Evolutionary conservation across 2,797 vertebrate genomes (phyloP).

Genomic region (Lacerta viridis): DNA sequence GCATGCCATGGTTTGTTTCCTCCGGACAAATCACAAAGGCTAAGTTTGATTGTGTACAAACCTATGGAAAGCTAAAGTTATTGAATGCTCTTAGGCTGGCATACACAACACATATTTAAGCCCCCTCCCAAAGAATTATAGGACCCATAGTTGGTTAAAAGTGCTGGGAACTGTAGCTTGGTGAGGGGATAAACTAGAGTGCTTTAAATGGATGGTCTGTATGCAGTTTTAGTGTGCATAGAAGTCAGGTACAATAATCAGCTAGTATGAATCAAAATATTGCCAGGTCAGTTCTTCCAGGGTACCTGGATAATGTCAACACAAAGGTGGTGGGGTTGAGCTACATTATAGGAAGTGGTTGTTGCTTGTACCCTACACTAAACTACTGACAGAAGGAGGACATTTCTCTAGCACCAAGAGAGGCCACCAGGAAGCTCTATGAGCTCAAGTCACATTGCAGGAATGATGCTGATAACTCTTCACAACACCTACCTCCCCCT

Average conservation of each 20-base stretch:
- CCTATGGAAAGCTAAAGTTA: not conserved
- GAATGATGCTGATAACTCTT: not conserved
- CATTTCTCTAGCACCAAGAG: not conserved
- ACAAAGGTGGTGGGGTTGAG: not conserved
- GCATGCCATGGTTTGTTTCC: too few species aligned
- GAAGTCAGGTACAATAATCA: not conserved
- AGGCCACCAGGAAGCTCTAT: not conserved
- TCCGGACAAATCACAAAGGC: too few species aligned
- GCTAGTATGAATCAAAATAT: not conserved
- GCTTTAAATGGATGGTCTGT: too few species aligned
- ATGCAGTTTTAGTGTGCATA: not conserved
- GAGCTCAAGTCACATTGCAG: not conserved
- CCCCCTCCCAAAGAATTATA: too few species aligned
- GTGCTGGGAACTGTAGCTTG: too few species aligned
- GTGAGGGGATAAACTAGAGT: too few species aligned
- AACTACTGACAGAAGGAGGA: not conserved
- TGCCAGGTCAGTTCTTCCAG: not conserved
- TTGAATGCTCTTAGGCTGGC: not conserved
- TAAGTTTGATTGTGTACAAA: too few species aligned
- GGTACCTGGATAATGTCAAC: not conserved
- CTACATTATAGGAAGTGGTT: not conserved
- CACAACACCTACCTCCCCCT: not conserved
- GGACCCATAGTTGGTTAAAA: too few species aligned
- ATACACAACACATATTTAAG: too few species aligned
- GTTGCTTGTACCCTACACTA: not conserved